Base-by-base conservation (phyloP, 2,888 invertebrate genomes). In the Hemistola chrysoprasaria region DNA sequence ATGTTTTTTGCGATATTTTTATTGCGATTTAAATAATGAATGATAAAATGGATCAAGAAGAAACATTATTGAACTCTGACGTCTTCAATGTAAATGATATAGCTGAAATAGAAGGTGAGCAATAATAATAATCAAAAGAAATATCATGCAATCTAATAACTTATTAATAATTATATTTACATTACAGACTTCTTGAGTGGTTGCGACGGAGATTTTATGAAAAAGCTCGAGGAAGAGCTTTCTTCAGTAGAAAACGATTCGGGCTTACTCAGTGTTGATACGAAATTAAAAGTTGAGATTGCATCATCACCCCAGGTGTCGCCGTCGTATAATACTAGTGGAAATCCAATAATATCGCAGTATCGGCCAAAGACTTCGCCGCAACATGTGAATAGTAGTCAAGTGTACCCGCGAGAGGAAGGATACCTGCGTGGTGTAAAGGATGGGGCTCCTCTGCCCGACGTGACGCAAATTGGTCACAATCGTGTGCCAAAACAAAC, bases 1-100 rank as follows among this genome's bases (percentile, higher is more conserved):
- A n/a, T n/a, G n/a, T n/a, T n/a, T n/a, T n/a, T n/a, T n/a, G n/a
- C n/a, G n/a, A n/a, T n/a, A n/a, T n/a, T 58, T 47, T 45, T 37
- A 16, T 16, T 3, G 37, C 20, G 21, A 26, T 40, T n/a, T 31
- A 22, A 25, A 38, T 35, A 39, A 52, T 53, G 53, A 51, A 47
- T 50, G 40, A 65, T 27, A 50, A 48, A 35, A 86, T 86, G 85
- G 85, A 86, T 9, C 68, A 71, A 33, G 78, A 79, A 25, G 86
- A 86, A 57, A 60, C 75, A 28, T 78, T 87, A 52, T 67, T 84
- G 50, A 84, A 74, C 58, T 71, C 78, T 52, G 92, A 92, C 60
- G 91, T 90, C 35, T 93, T 93, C 67, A 92, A 92, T 74, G 84
- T 93, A 21, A 91, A 91, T 50, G 94, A 93, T 65, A 89, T 94